These are phyloP conservation scores for Pseudochromis fuscus DNA, from an alignment of 2,797 vertebrate species.

Conservation along the genomic window DNA sequence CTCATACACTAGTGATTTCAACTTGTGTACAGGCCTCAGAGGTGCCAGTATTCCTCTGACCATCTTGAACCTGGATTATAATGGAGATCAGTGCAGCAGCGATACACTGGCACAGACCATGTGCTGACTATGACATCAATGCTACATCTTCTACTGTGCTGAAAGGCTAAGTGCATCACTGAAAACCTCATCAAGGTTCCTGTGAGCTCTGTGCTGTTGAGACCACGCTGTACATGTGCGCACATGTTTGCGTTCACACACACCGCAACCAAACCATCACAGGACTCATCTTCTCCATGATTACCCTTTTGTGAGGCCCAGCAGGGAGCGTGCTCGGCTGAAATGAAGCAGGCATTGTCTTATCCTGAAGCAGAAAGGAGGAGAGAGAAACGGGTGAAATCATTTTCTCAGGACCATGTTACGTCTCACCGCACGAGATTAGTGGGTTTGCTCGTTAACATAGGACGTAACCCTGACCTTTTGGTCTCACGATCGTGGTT, in stretches of 20 bases:
- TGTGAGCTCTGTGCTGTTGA: conserved; percentile 34
- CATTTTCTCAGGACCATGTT: conserved; percentile 22
- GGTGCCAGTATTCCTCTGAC: neutral
- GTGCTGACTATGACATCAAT: conserved; percentile 59
- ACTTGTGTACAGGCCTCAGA: neutral
- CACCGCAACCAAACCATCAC: conserved; percentile 56
- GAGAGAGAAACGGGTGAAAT: conserved; percentile 9
- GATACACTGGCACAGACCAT: conserved; percentile 20
- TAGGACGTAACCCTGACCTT: conserved; percentile 23
- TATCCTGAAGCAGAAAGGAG: conserved; percentile 32
- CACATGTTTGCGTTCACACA: conserved; percentile 33
- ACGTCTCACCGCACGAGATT: conserved; percentile 24
- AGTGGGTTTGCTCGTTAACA: conserved; percentile 36
- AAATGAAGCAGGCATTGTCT: conserved; percentile 59
- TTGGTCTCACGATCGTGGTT: conserved; percentile 14
- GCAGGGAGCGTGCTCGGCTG: conserved; percentile 35
- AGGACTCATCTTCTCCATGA: conserved; percentile 54
- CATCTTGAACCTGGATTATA: conserved; percentile 32
- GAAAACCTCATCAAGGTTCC: conserved; percentile 66
- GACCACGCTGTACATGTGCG: conserved; percentile 23
- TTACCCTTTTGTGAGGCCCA: conserved; percentile 52
- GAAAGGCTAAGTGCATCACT: conserved; percentile 67
- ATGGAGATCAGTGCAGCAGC: conserved; percentile 4
- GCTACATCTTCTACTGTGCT: conserved; percentile 46
- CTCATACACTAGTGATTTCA: conserved; percentile 23